phyloP scores from a whole-genome alignment of 2,888 invertebrate genomes.

The Mesopsocus fuscifrons region DNA sequence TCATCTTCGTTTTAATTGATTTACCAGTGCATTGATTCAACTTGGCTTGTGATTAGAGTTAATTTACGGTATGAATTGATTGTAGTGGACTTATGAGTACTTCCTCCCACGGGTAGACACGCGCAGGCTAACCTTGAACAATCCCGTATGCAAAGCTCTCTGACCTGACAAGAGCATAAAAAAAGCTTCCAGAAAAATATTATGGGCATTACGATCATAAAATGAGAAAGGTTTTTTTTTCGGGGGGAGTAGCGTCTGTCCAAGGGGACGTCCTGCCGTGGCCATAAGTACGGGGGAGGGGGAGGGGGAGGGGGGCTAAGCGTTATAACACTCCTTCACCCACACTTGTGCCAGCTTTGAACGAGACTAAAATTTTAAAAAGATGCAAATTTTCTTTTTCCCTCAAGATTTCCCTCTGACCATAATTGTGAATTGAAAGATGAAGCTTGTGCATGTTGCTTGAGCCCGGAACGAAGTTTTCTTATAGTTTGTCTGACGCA shows the following conservation, averaged over 20 bases:
- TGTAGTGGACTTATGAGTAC: too few relatives aligned
- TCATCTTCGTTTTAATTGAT: too few relatives aligned
- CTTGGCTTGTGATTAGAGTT: too few relatives aligned
- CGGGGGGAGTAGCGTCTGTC: constrained; percentile 1
- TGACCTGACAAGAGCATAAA: too few relatives aligned
- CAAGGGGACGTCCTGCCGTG: not conserved
- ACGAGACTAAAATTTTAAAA: constrained; percentile 10
- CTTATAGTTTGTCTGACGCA: not conserved
- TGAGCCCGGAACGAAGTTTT: not conserved
- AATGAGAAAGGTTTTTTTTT: not conserved
- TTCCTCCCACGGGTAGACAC: too few relatives aligned
- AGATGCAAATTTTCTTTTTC: constrained; percentile 9
- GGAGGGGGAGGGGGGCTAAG: not conserved
- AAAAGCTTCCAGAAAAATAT: too few relatives aligned
- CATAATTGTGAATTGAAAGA: not conserved
- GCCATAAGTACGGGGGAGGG: constrained; percentile 1
- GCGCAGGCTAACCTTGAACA: too few relatives aligned
- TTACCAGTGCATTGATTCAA: too few relatives aligned
- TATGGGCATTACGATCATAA: constrained; percentile 23
- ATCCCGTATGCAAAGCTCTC: too few relatives aligned
- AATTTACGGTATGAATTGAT: too few relatives aligned
- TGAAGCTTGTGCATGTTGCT: too few relatives aligned
- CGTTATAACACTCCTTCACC: constrained; percentile 9
- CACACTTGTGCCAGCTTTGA: constrained; percentile 9
- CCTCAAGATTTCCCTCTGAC: constrained; percentile 4